Evolutionary conservation across 2,888 invertebrate species (phyloP), one percentile per base, ranked within the genome.

Genomic region (Drosophila picticornis): DNA sequence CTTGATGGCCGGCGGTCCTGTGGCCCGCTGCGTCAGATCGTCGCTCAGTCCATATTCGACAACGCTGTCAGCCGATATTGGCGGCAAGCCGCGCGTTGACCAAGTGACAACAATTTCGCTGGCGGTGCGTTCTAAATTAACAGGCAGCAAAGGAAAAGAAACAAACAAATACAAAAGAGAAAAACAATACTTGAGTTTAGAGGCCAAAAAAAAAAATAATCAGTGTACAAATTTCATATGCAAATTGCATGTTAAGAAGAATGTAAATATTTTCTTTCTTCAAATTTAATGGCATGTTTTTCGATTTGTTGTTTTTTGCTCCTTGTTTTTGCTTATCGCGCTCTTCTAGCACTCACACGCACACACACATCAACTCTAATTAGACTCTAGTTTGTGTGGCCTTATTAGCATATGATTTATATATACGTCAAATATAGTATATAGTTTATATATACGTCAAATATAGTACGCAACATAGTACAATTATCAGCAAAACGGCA

Each of bases 61-160:
- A 36, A 95, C 86, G 0, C 97, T 85, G 61, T 53, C 61, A 11
- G 36, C 58, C 56, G 36, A 53, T 94, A 22, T 59, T 94, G 19
- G 93, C 83, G 0, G 97, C 96, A 81, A 95, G 90, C 96, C 95
- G 90, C 95, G 95, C 13, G 98, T 98, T 3, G 96, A 96, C 97
- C 98, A 98, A 77, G 97, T 97, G 36, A 97, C 96, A 34, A 96
- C 95, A 78, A 97, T 96, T 86, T 96, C 95, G 67, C 83, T 90
- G 77, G 94, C 94, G 58, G 94, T 93, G 88, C 94, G 94, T 75
- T 95, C 95, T 96, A 92, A 38, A 43, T 55, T 10, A 38, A 13
- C 48, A 13, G 36, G 19, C 22, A 43, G 59, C 11, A 40, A 34
- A 56, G 53, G 27, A 66, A 75, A 55, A 56, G 59, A 77, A 66